Conservation (phyloP, 2,113 vertebrate genomes). For the Gallinago media region DNA sequence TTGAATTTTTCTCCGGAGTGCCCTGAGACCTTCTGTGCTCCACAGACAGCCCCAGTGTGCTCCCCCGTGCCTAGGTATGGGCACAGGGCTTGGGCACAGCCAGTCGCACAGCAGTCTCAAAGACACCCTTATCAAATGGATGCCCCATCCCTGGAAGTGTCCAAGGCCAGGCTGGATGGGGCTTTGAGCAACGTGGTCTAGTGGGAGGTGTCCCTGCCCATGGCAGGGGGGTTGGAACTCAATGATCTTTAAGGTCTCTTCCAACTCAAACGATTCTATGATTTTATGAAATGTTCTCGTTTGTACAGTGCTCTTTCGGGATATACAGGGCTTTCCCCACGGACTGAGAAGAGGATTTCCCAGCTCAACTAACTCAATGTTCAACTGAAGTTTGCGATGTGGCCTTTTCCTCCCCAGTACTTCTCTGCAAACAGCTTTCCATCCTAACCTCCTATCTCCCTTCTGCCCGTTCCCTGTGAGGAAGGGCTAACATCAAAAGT, state of each 20-base stretch:
- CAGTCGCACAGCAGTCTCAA: background rate
- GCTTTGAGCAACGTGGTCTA: too few species aligned
- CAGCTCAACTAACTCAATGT: background rate
- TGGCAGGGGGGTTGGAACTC: too few species aligned
- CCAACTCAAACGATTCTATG: too few species aligned
- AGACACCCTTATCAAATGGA: background rate
- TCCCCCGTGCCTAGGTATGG: accelerated
- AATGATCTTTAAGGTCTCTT: too few species aligned
- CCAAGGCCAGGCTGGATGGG: too few species aligned
- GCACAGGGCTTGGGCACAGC: background rate
- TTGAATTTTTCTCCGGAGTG: background rate
- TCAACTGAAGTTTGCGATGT: background rate
- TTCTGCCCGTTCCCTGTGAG: background rate
- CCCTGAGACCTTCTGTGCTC: background rate
- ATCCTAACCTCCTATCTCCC: background rate
- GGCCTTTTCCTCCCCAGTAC: background rate
- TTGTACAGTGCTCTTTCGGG: background rate
- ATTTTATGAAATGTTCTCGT: background rate
- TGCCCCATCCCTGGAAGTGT: too few species aligned
- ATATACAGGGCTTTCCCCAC: accelerated
- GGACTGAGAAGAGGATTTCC: background rate
- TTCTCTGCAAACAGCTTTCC: background rate
- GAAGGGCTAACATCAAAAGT: background rate
- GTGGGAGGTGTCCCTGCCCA: too few species aligned
- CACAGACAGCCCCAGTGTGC: background rate